phyloP scores from a whole-genome alignment of 2,113 vertebrate species.

The Xiphophorus hellerii region DNA sequence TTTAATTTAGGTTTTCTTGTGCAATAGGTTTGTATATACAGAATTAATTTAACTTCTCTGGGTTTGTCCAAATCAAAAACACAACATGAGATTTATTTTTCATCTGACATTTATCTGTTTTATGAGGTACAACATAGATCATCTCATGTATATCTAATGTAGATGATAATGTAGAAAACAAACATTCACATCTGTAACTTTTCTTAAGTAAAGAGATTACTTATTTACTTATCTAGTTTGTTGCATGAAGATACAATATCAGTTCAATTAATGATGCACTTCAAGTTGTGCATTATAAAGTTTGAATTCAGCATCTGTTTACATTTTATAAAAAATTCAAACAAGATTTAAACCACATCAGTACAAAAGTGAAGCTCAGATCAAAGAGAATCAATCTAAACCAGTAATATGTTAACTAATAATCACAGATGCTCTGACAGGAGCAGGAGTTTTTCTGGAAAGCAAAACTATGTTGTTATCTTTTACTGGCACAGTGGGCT shows the following conservation, averaged over 20 bases:
- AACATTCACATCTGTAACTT: too few relatives aligned
- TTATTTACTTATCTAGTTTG: not conserved
- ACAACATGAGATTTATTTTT: too few relatives aligned
- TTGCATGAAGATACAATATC: not conserved
- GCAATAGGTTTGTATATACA: not conserved
- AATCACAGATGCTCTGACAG: slow-evolving; percentile 7
- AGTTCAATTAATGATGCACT: not conserved
- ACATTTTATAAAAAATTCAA: not conserved
- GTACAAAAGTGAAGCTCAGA: slow-evolving; percentile 3
- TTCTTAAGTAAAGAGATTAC: not conserved
- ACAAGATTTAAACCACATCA: slow-evolving; percentile 6
- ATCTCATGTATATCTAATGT: too few relatives aligned
- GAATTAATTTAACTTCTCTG: not conserved
- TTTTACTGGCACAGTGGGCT: slow-evolving; percentile 47
- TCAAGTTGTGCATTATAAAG: not conserved
- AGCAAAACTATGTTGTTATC: slow-evolving; percentile 23
- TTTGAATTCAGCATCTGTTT: slow-evolving; percentile 4
- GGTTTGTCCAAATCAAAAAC: not conserved
- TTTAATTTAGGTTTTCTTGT: too few relatives aligned
- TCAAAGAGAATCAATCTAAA: slow-evolving; percentile 23
- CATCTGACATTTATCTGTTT: too few relatives aligned
- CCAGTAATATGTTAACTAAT: not conserved
- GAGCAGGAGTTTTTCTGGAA: slow-evolving; percentile 4
- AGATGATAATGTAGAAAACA: too few relatives aligned
- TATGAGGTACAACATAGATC: too few relatives aligned